phyloP scores from a whole-genome alignment of 2,888 invertebrate species.

The Amphimallon solstitiale region DNA sequence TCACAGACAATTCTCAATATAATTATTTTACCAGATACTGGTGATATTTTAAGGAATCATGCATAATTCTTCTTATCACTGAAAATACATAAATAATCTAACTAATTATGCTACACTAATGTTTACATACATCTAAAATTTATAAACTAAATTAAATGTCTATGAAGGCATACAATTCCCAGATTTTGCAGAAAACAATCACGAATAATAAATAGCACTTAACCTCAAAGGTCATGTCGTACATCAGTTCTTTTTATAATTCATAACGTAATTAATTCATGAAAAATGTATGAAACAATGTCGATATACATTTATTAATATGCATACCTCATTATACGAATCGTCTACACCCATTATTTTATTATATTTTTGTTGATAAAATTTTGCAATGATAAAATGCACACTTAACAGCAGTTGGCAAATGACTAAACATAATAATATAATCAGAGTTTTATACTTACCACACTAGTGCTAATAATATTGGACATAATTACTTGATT shows the following conservation, averaged over 20 bases:
- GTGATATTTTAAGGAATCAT: conserved; percentile 7
- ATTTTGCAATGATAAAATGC: too few species aligned
- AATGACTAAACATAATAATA: too few species aligned
- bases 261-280: too few species aligned
- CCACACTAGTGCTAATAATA: conserved; percentile 39
- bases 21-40: conserved; percentile 14
- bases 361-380: background rate
- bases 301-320: background rate
- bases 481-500: conserved; percentile 36
- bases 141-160: background rate
- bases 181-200: background rate
- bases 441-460: conserved; percentile 36
- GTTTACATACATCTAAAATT: background rate
- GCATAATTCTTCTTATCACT: conserved; percentile 11
- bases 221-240: conserved; percentile 9
- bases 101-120: background rate
- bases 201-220: background rate
- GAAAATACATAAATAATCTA: conserved; percentile 13
- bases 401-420: too few species aligned
- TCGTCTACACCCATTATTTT: conserved; percentile 12
- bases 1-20: background rate
- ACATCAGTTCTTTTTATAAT: background rate
- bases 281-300: background rate
- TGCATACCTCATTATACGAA: conserved; percentile 18
- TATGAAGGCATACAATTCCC: background rate